Base-by-base conservation (phyloP, 2,797 vertebrate species). In the Echiichthys vipera region DNA sequence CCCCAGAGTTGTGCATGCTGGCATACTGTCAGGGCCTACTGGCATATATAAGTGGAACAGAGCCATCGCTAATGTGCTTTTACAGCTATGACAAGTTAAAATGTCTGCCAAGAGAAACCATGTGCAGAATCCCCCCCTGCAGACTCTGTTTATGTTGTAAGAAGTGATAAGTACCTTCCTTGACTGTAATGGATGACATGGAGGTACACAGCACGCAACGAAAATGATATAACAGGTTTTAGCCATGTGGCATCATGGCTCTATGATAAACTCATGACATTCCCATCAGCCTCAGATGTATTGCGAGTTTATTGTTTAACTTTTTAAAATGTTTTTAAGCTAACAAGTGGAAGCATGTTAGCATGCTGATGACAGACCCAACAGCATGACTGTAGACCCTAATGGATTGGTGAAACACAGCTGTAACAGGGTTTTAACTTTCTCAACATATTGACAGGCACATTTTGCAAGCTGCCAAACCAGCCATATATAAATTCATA, bases 71-170 rank as follows among this genome's bases (percentile, higher is more conserved):
- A 24, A 54, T 55, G 67, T 24, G 20, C 34, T 81, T 85, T 76
- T 78, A 75, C 69, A 71, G 67, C 55, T 17, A 45, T 69, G 68
- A 80, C 68, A 63, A 55, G 42, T 69, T 25, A 37, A 77, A 55
- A 46, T 49, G 47, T 65, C 55, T 69, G 70, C 77, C 84, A 83
- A 71, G 61, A 58, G 3, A 79, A n/a, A n/a, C n/a, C n/a, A n/a
- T n/a, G n/a, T n/a, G n/a, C n/a, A n/a, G 22, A 34, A 27, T 59
- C 37, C 15, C 17, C 46, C 11, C 55, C 45, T 12, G 29, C 15
- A 36, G 37, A 42, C 9, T 20, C 13, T 40, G 14, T 22, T 63
- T 27, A 56, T 40, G 7, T 53, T 58, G 2, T 3, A 39, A 24
- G 18, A 9, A 34, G 10, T 25, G 20, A 57, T 32, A 20, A n/a